These are phyloP conservation scores for Arion vulgaris DNA, from an alignment of 1,140 invertebrate species.

Conservation along the genomic window DNA sequence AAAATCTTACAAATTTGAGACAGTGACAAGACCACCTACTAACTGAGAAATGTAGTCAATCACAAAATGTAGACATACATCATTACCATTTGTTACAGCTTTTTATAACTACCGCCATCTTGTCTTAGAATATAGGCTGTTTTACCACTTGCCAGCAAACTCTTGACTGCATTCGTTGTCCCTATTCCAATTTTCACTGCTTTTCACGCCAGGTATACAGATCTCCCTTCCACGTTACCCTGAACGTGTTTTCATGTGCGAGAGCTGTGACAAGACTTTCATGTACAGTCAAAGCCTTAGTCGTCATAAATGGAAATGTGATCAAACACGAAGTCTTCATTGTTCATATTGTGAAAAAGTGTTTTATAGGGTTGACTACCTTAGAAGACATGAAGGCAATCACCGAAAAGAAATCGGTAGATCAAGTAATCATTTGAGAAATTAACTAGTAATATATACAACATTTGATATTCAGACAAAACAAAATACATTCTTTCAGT, in stretches of 20 bases:
- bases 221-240: not conserved
- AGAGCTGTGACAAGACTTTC: slow-evolving; percentile 35
- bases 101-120: too few species aligned
- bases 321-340: slow-evolving; percentile 30
- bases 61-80: too few species aligned
- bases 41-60: too few species aligned
- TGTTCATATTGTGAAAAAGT: slow-evolving; percentile 33
- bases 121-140: not conserved
- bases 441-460: too few species aligned
- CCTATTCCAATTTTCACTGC: not conserved
- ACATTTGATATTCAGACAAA: too few species aligned
- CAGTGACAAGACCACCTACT: too few species aligned
- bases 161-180: not conserved
- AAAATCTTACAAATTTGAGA: too few species aligned
- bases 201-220: slow-evolving; percentile 7
- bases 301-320: slow-evolving; percentile 42
- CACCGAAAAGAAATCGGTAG: too few species aligned
- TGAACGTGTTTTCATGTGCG: slow-evolving; percentile 29
- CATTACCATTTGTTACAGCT: too few species aligned
- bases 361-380: slow-evolving; percentile 40
- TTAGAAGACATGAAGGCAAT: slow-evolving; percentile 31
- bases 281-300: slow-evolving; percentile 35
- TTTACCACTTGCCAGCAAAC: slow-evolving; percentile 7
- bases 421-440: too few species aligned
- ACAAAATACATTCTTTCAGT: too few species aligned